Percentiles rank a stretch among this genome's conserved stretches.
These are phyloP conservation scores for Eupeodes latifasciatus DNA, from an alignment of 2,888 invertebrate genomes.

Conservation along the genomic window DNA sequence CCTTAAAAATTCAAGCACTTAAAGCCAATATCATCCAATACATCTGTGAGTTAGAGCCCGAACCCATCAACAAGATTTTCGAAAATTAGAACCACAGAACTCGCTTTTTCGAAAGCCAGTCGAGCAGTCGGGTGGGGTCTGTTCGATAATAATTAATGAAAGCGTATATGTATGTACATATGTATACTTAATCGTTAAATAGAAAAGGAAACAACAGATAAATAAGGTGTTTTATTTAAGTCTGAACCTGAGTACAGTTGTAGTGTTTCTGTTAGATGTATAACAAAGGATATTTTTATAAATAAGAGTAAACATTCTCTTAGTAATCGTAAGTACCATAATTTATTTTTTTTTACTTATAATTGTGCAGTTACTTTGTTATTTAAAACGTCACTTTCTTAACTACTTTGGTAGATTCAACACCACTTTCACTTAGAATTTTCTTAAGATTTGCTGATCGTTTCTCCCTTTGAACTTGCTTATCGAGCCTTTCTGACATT, in stretches of 20 bases:
- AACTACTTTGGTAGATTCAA: slow-evolving; percentile 45
- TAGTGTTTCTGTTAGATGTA: neutral
- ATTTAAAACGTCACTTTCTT: slow-evolving; percentile 69
- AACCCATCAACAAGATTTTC: too few relatives aligned
- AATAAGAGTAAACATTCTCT: neutral
- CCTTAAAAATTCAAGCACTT: too few relatives aligned
- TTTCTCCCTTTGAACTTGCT: slow-evolving; percentile 89
- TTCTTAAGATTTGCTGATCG: slow-evolving; percentile 89
- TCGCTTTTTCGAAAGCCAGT: too few relatives aligned
- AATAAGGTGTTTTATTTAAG: neutral
- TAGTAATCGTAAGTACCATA: neutral
- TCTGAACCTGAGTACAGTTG: slow-evolving; percentile 14
- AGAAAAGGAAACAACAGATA: neutral
- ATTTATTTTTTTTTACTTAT: too few relatives aligned
- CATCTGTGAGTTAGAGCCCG: too few relatives aligned
- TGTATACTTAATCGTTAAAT: too few relatives aligned
- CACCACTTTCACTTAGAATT: slow-evolving; percentile 83
- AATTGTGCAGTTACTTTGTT: neutral
- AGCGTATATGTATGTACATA: too few relatives aligned
- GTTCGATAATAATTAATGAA: too few relatives aligned
- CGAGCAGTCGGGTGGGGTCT: too few relatives aligned
- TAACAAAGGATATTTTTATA: slow-evolving; percentile 4
- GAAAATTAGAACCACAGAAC: too few relatives aligned
- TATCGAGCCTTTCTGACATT: slow-evolving; percentile 89
- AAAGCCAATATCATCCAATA: too few relatives aligned